Percentiles rank a stretch among this genome's conserved stretches.
These are phyloP conservation scores for Drosophila kohkoa DNA, from an alignment of 1,140 invertebrate genomes.

Conservation along the genomic window DNA sequence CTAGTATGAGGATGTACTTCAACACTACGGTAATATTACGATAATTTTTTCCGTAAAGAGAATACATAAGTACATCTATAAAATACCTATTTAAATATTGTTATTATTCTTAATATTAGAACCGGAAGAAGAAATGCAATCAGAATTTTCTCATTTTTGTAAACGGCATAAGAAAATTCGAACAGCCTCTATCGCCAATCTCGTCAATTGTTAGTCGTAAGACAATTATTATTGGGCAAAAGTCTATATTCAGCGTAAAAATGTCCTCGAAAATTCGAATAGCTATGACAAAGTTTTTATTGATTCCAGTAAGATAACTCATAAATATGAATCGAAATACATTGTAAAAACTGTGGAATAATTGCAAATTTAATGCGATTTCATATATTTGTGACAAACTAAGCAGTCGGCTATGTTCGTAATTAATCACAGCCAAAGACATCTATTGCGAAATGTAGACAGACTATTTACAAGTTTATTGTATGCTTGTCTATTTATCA, in stretches of 20 bases:
- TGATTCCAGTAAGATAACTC: slow-evolving; percentile 6
- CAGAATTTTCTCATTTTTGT: neutral
- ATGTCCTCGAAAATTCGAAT: slow-evolving; percentile 2
- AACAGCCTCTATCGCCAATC: neutral
- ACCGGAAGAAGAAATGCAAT: neutral
- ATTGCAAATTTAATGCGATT: neutral
- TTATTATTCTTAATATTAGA: too few relatives aligned
- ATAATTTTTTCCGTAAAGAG: too few relatives aligned
- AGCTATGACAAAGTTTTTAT: slow-evolving; percentile 12
- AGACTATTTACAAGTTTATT: slow-evolving; percentile 5
- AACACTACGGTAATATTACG: too few relatives aligned
- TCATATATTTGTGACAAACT: neutral
- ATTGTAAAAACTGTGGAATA: slow-evolving; percentile 2
- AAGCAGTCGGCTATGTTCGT: neutral
- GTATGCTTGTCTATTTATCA: slow-evolving; percentile 34
- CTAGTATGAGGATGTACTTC: neutral
- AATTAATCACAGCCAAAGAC: slow-evolving; percentile 20
- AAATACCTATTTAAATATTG: too few relatives aligned
- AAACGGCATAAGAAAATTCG: neutral
- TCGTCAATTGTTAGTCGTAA: neutral
- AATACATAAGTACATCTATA: too few relatives aligned
- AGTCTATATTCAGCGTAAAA: neutral
- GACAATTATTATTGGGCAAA: neutral
- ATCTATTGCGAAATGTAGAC: neutral
- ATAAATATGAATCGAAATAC: neutral